A percentile compares a stretch with the other conserved stretches of the same genome.
Conservation (phyloP, 2,797 vertebrate genomes). For the Poecilia picta region DNA sequence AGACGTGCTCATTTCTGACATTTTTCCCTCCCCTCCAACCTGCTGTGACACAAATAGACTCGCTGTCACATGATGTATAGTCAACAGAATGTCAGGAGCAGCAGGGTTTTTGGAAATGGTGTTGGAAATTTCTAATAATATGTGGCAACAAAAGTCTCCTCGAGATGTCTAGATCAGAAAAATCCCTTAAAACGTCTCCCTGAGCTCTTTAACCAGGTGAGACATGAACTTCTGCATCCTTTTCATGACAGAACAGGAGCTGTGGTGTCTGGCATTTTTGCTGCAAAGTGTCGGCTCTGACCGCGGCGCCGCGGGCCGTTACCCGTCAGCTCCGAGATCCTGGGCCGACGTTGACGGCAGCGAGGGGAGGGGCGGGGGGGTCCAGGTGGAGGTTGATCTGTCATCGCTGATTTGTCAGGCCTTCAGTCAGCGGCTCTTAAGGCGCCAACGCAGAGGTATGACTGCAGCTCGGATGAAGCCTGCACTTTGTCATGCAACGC, state of each 20-base stretch:
- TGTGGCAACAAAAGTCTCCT: constrained; percentile 5
- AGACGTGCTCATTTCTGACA: constrained; percentile 65
- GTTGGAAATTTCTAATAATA: constrained; percentile 20
- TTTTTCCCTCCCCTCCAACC: constrained; percentile 63
- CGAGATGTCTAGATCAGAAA: background rate
- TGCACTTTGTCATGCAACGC: constrained; percentile 47
- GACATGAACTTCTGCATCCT: constrained; percentile 51
- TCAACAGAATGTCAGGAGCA: constrained; percentile 56
- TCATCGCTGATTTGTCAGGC: constrained; percentile 59
- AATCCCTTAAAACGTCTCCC: constrained; percentile 12
- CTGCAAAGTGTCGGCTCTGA: constrained; percentile 38
- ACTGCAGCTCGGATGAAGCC: constrained; percentile 43
- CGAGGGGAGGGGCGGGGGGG: constrained; percentile 19
- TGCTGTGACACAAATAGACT: constrained; percentile 76
- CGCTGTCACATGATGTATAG: constrained; percentile 71
- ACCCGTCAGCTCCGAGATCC: constrained; percentile 46
- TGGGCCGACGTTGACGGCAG: constrained; percentile 46
- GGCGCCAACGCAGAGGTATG: constrained; percentile 45
- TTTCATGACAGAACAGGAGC: constrained; percentile 41
- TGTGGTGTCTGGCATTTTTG: constrained; percentile 61
- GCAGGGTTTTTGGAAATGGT: constrained; percentile 21
- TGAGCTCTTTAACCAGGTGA: constrained; percentile 74
- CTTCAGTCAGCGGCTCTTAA: constrained; percentile 53
- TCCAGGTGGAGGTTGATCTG: constrained; percentile 73
- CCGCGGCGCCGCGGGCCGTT: constrained; percentile 41